These are phyloP conservation scores for Sinhomidia bicolor DNA, from an alignment of 2,888 invertebrate species.

Conservation along the genomic window DNA sequence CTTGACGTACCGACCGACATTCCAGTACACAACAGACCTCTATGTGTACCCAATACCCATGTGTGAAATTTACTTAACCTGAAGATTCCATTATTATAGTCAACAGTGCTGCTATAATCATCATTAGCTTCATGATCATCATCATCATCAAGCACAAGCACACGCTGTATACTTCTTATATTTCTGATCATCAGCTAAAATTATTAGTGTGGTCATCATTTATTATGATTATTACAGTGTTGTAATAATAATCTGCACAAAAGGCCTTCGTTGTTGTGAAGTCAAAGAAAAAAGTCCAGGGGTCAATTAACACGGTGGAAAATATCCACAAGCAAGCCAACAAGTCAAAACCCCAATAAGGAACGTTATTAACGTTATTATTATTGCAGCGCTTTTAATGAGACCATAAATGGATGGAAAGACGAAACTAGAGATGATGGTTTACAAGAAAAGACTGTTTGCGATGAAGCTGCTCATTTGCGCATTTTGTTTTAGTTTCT, in stretches of 20 bases:
- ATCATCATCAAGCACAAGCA: constrained; percentile 33
- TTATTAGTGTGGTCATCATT: constrained; percentile 42
- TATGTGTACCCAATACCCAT: not conserved
- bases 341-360: not conserved
- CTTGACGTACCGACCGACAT: constrained; percentile 6
- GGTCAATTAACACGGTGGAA: constrained; percentile 47
- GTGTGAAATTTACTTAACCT: not conserved
- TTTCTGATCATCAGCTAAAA: not conserved
- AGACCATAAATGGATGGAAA: not conserved
- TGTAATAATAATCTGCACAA: constrained; percentile 44
- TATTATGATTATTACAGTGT: constrained; percentile 36
- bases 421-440: not conserved
- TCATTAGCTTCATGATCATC: constrained; percentile 56
- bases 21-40: not conserved
- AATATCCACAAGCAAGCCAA: not conserved
- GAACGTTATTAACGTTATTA: not conserved
- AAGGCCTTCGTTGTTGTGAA: not conserved
- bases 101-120: constrained; percentile 46
- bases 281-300: constrained; percentile 17
- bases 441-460: too few relatives aligned
- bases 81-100: not conserved
- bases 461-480: too few relatives aligned
- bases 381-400: not conserved
- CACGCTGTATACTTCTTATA: constrained; percentile 7
- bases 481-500: too few relatives aligned